Percentiles rank a stretch among this genome's conserved stretches.
phyloP scores from a whole-genome alignment of 2,888 invertebrate genomes.

The Ditula angustiorana region DNA sequence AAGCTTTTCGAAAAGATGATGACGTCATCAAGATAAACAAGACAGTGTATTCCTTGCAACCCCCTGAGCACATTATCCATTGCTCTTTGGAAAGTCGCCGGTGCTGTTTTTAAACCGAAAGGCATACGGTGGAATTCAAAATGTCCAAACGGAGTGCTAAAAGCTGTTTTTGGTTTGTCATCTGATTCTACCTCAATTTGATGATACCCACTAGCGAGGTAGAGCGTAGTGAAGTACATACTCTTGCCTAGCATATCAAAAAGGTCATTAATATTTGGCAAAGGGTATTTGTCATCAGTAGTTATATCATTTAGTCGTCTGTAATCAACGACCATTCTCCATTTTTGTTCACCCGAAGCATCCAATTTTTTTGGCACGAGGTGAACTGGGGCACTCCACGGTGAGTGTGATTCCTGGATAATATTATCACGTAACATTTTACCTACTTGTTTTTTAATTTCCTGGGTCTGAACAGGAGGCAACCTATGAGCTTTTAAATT shows the following conservation, averaged over 20 bases:
- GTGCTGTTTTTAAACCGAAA: constrained; percentile 41
- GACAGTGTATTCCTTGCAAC: neutral
- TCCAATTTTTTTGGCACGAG: constrained; percentile 47
- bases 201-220: constrained; percentile 47
- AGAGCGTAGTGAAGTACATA: constrained; percentile 45
- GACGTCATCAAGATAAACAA: constrained; percentile 3
- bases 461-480: constrained; percentile 47
- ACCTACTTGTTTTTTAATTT: constrained; percentile 52
- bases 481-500: constrained; percentile 48
- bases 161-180: constrained; percentile 41
- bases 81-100: constrained; percentile 45
- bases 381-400: constrained; percentile 52
- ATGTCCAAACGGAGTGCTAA: constrained; percentile 38
- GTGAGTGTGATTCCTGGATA: constrained; percentile 52
- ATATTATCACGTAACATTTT: constrained; percentile 53
- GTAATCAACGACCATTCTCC: constrained; percentile 48
- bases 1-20: constrained; percentile 50
- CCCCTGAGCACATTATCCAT: constrained; percentile 39
- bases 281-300: constrained; percentile 45
- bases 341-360: constrained; percentile 44
- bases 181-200: constrained; percentile 42
- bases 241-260: constrained; percentile 47
- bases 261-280: constrained; percentile 43
- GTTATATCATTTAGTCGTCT: constrained; percentile 47
- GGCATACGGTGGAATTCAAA: constrained; percentile 46